phyloP scores from a whole-genome alignment of 1,140 invertebrate species.

The Drosophila ironensis region DNA sequence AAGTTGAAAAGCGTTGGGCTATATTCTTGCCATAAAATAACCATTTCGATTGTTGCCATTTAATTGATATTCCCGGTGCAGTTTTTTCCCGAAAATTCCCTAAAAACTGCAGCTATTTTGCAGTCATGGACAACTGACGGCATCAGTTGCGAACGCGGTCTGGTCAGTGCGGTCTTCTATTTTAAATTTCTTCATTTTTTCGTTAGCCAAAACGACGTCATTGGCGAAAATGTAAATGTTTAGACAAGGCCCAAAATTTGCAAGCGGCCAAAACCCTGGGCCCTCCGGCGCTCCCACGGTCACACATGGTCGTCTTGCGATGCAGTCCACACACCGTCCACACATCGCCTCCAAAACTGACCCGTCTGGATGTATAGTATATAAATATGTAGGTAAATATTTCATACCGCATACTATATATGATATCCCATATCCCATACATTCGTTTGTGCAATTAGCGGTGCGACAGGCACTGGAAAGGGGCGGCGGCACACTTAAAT shows the following conservation, averaged over 20 bases:
- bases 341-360: not conserved
- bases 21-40: too few relatives aligned
- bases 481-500: slow-evolving; percentile 27
- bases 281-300: slow-evolving; percentile 12
- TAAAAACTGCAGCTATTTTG: slow-evolving; percentile 27
- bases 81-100: not conserved
- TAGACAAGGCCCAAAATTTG: slow-evolving; percentile 60
- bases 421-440: too few relatives aligned
- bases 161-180: slow-evolving; percentile 1
- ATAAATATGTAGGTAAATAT: too few relatives aligned
- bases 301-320: slow-evolving; percentile 19
- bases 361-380: too few relatives aligned
- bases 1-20: too few relatives aligned
- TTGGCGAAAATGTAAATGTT: slow-evolving; percentile 75
- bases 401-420: too few relatives aligned
- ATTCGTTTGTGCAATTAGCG: slow-evolving; percentile 15
- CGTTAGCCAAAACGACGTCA: slow-evolving; percentile 48
- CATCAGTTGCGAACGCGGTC: slow-evolving; percentile 13
- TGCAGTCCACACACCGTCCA: too few relatives aligned
- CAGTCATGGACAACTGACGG: slow-evolving; percentile 33
- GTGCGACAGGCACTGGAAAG: not conserved
- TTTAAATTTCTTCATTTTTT: slow-evolving; percentile 19
- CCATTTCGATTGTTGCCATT: too few relatives aligned
- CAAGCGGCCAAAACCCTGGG: slow-evolving; percentile 35
- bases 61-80: not conserved